Base-by-base conservation (phyloP, 2,888 invertebrate genomes). In the Pandemis corylana region DNA sequence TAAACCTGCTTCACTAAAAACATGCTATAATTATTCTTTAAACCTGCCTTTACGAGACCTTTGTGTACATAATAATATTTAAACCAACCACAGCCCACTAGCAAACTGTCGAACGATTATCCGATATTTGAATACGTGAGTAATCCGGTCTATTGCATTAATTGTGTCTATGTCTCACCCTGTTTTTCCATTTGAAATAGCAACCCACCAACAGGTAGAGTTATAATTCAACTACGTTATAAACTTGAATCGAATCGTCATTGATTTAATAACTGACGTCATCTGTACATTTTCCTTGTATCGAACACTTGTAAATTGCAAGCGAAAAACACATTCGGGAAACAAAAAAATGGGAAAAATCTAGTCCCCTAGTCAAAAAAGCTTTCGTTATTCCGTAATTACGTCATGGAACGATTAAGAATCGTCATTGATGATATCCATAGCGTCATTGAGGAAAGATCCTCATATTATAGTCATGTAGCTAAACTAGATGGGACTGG, bases 191-290 rank as follows among this genome's bases (percentile, higher is more conserved):
- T 44, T 9, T 1, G 13, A n/a, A 51, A 51, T 51, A 51, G 13
- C n/a, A 2, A 51, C 2, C 15, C 5, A 56, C n/a, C 51, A 51
- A 13, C 53, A 56, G 15, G 7, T 7, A 56, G 7, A 20, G 15
- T 1, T 20, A n/a, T 15, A 15, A 20, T 20, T 56, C 13, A 9
- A 46, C 49, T 46, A 13, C 65, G 20, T 28, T 51, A 51, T n/a
- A 7, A 49, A 51, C 42, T n/a, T 59, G 56, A 59, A 28, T 59
- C 12, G 59, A 12, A 56, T 56, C 56, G 67, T 68, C 56, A 68
- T 20, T 56, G 56, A 68, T 68, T 68, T 56, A 6, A 56, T 68
- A 9, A 67, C 42, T 65, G 46, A 65, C 64, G 64, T 46, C 56
- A 67, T 56, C 42, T 67, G 9, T 42, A 56, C 7, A 15, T 56